Conservation (phyloP, 2,888 invertebrate genomes). For the Vanessa cardui region DNA sequence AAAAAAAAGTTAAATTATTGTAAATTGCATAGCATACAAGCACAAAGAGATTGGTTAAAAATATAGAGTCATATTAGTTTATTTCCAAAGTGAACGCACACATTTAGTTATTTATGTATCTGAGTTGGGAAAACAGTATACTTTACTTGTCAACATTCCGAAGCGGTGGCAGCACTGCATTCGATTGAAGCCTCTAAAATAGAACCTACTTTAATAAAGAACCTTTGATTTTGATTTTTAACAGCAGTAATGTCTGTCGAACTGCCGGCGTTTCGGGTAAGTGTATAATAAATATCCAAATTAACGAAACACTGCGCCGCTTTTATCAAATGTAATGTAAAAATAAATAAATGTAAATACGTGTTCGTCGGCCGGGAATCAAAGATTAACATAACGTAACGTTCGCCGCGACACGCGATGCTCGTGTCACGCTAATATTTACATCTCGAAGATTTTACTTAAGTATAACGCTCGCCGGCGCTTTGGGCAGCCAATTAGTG, state of each 20-base stretch:
- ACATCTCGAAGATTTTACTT: not conserved
- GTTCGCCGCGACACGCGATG: slow-evolving; percentile 11
- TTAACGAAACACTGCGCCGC: not conserved
- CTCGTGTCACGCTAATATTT: slow-evolving; percentile 18
- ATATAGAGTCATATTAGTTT: too few relatives aligned
- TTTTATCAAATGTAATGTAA: slow-evolving; percentile 8
- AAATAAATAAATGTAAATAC: slow-evolving; percentile 13
- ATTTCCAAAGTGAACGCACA: too few relatives aligned
- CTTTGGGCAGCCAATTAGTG: slow-evolving; percentile 2
- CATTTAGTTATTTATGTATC: too few relatives aligned
- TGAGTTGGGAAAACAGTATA: too few relatives aligned
- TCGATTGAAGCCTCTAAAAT: too few relatives aligned
- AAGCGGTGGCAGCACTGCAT: too few relatives aligned
- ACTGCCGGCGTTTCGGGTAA: not conserved
- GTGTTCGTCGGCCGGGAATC: not conserved
- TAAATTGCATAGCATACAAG: too few relatives aligned
- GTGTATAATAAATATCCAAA: not conserved
- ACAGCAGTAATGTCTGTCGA: not conserved
- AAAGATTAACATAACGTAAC: slow-evolving; percentile 19
- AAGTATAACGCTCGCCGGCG: not conserved
- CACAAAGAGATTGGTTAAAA: too few relatives aligned
- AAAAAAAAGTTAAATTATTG: too few relatives aligned
- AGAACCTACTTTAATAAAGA: too few relatives aligned
- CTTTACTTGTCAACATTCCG: too few relatives aligned
- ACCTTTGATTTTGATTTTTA: too few relatives aligned